Base-by-base conservation (phyloP, 2,888 invertebrate species). In the Cerastis leucographa region DNA sequence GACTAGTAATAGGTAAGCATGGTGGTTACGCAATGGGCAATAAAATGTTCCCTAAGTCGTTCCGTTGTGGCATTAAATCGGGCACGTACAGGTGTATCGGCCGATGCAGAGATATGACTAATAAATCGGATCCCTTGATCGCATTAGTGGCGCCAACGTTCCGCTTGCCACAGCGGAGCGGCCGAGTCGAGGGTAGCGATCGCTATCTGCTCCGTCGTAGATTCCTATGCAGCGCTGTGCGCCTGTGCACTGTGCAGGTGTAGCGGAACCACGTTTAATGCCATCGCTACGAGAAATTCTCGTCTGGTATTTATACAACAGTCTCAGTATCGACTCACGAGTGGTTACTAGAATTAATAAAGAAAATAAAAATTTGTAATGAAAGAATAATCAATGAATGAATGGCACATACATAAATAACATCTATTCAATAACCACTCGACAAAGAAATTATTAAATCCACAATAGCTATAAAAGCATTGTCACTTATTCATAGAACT, bases 71-170 rank as follows among this genome's bases (percentile, higher is more conserved):
- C 88, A 91, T 91, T 92, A 93, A 92, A 91, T 91, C 90, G 88
- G 88, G 89, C 92, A 93, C 92, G 92, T 91, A 94, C 94, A 94
- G 93, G 94, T 94, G 93, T 93, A 94, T 91, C 88, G 89, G 85
- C 85, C 89, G 93, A 94, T 94, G 92, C 84, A 87, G 89, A 93
- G 95, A 94, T 95, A 94, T 91, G 90, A 90, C 90, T 91, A 93
- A 94, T 95, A 95, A 95, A 95, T 95, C 93, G 91, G 91, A 94
- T 92, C 88, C 89, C 92, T 90, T 92, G 93, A 93, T 93, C 93
- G 93, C 91, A 93, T 93, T 93, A 92, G 92, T 92, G 96, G 96
- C 96, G 96, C 95, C 95, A 94, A 91, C 92, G 92, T 92, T 92
- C 93, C 93, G 93, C 91, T 92, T 89, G 89, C 87, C 82, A 86